Percentiles rank a stretch among this genome's conserved stretches.
Evolutionary conservation across 2,888 invertebrate species (phyloP).

Genomic region (Chaitophorus viminalis): DNA sequence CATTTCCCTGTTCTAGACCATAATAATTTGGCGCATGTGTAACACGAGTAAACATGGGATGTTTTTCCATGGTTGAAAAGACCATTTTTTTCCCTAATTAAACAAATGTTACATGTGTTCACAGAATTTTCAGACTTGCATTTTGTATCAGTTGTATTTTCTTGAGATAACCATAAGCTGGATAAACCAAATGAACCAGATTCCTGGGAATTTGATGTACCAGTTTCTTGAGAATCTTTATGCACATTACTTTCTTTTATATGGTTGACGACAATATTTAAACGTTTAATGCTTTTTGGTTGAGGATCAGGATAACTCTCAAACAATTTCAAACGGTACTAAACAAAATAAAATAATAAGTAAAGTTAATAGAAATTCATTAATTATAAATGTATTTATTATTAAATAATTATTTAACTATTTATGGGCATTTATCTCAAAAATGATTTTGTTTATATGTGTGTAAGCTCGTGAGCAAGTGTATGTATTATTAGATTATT

Average conservation of each 20-base stretch:
- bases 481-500: too few relatives aligned
- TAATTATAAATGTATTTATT: too few relatives aligned
- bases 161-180: slow-evolving; percentile 9
- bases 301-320: not conserved
- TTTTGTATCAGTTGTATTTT: too few relatives aligned
- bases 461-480: too few relatives aligned
- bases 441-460: too few relatives aligned
- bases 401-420: too few relatives aligned
- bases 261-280: not conserved
- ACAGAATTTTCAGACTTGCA: not conserved
- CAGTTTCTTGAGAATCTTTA: slow-evolving; percentile 11
- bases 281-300: slow-evolving; percentile 36
- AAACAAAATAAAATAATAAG: slow-evolving; percentile 2
- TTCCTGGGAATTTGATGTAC: slow-evolving; percentile 24
- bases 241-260: not conserved
- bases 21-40: slow-evolving; percentile 63
- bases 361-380: too few relatives aligned
- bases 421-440: too few relatives aligned
- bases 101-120: slow-evolving; percentile 63
- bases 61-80: slow-evolving; percentile 64
- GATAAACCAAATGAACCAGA: slow-evolving; percentile 46
- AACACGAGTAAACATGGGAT: slow-evolving; percentile 64
- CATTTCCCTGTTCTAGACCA: slow-evolving; percentile 64
- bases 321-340: slow-evolving; percentile 40
- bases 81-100: slow-evolving; percentile 63